Percentiles rank a stretch among this genome's conserved stretches.
phyloP scores from a whole-genome alignment of 2,113 vertebrate species.

The Calyptommatus sinebrachiatus region DNA sequence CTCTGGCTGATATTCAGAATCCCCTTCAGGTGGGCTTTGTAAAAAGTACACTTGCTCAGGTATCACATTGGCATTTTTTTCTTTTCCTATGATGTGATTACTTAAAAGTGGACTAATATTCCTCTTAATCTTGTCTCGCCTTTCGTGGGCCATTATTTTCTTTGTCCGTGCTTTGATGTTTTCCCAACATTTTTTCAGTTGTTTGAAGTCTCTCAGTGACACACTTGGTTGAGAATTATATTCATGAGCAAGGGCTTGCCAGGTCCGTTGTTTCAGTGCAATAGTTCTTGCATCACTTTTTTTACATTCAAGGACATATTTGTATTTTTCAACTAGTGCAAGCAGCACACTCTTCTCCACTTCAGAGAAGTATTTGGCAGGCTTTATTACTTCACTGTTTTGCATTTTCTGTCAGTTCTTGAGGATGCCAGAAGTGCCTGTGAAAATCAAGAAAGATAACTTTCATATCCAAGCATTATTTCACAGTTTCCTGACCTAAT shows the following conservation, averaged over 20 bases:
- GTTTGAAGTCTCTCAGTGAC: conserved; percentile 79
- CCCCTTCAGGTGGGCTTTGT: conserved; percentile 76
- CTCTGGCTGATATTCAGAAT: conserved; percentile 75
- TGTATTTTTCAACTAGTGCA: conserved; percentile 80
- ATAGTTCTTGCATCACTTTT: conserved; percentile 81
- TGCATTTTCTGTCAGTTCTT: conserved; percentile 77
- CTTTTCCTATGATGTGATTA: conserved; percentile 74
- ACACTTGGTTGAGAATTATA: conserved; percentile 81
- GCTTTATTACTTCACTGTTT: conserved; percentile 83
- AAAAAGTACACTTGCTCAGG: conserved; percentile 82
- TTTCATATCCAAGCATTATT: background rate
- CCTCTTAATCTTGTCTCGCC: conserved; percentile 78
- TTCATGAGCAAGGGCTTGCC: conserved; percentile 79
- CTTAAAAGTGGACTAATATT: conserved; percentile 76
- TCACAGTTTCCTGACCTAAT: too few species aligned
- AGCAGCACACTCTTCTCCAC: conserved; percentile 81
- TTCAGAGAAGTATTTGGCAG: conserved; percentile 83
- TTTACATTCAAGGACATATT: conserved; percentile 80
- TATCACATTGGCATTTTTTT: conserved; percentile 77
- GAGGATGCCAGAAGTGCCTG: conserved; percentile 64
- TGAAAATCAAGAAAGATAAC: conserved; percentile 44
- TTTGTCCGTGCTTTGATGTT: conserved; percentile 85
- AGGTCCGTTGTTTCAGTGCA: conserved; percentile 79
- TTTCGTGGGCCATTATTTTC: conserved; percentile 84
- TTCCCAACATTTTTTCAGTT: conserved; percentile 84